Evolutionary conservation across 2,888 invertebrate species (phyloP).

Genomic region (Flexamia atlantica): DNA sequence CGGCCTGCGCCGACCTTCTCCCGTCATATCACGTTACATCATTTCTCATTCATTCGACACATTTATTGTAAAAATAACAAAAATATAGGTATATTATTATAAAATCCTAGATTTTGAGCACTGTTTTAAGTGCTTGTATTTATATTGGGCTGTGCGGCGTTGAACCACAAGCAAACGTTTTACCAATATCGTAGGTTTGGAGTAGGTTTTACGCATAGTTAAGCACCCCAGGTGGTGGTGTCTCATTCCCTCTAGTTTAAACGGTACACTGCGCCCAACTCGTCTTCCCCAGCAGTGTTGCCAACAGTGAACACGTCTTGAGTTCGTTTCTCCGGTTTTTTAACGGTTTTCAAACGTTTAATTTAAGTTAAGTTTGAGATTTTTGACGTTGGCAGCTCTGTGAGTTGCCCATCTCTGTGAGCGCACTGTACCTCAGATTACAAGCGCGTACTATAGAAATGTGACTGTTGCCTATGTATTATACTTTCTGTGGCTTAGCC

Average conservation of each 20-base stretch:
- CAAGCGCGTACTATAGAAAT: conserved; percentile 57
- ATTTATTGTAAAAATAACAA: conserved; percentile 61
- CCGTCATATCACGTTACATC: conserved; percentile 44
- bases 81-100: conserved; percentile 67
- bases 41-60: conserved; percentile 58
- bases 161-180: conserved; percentile 69
- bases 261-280: conserved; percentile 48
- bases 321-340: conserved; percentile 1
- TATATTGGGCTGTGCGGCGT: conserved; percentile 81
- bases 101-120: conserved; percentile 76
- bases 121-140: conserved; percentile 82
- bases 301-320: conserved; percentile 25
- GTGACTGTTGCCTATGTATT: conserved; percentile 60
- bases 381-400: conserved; percentile 44
- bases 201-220: conserved; percentile 70
- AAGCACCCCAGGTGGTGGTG: conserved; percentile 62
- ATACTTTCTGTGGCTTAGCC: conserved; percentile 35
- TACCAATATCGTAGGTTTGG: conserved; percentile 69
- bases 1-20: conserved; percentile 17
- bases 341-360: conserved; percentile 14
- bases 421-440: conserved; percentile 42
- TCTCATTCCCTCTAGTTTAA: conserved; percentile 58
- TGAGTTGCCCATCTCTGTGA: conserved; percentile 37
- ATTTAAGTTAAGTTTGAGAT: conserved; percentile 34
- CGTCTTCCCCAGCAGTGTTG: conserved; percentile 35